phyloP scores from a whole-genome alignment of 2,113 vertebrate species.

The Macquaria ambigua region DNA sequence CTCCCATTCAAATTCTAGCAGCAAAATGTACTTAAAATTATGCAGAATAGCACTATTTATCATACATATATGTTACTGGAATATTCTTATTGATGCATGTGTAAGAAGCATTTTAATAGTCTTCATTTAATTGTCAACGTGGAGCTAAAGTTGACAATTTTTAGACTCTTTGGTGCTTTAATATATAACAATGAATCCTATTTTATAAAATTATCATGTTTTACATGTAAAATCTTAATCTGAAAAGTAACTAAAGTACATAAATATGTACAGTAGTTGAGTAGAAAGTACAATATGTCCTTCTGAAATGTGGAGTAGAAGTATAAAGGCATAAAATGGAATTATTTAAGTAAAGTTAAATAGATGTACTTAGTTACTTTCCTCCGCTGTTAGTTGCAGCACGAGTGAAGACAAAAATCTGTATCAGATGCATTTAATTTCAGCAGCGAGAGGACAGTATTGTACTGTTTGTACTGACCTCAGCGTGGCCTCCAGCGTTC shows the following conservation, averaged over 20 bases:
- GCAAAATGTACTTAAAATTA: not conserved
- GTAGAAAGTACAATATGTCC: not conserved
- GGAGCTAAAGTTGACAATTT: too few relatives aligned
- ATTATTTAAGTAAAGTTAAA: too few relatives aligned
- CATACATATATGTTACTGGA: too few relatives aligned
- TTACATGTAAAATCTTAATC: not conserved
- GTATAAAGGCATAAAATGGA: not conserved
- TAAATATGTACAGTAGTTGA: not conserved
- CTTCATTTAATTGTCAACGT: too few relatives aligned
- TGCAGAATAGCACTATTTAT: not conserved
- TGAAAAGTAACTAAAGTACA: not conserved
- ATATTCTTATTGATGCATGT: not conserved
- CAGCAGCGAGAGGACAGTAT: not conserved
- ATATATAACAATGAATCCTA: too few relatives aligned
- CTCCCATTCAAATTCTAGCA: not conserved
- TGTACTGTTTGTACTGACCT: slow-evolving; percentile 84
- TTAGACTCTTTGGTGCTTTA: too few relatives aligned
- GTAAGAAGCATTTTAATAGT: not conserved
- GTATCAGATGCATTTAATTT: not conserved
- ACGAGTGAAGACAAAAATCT: not conserved
- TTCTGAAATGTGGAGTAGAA: not conserved
- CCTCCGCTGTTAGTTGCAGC: not conserved
- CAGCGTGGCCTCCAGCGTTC: slow-evolving; percentile 91
- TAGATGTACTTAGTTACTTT: not conserved
- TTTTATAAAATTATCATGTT: not conserved